Evolutionary conservation across 30 jellyfish, hydroid and myxozoan genomes (phyloP).

Genomic region (Turritopsis dohrnii): DNA sequence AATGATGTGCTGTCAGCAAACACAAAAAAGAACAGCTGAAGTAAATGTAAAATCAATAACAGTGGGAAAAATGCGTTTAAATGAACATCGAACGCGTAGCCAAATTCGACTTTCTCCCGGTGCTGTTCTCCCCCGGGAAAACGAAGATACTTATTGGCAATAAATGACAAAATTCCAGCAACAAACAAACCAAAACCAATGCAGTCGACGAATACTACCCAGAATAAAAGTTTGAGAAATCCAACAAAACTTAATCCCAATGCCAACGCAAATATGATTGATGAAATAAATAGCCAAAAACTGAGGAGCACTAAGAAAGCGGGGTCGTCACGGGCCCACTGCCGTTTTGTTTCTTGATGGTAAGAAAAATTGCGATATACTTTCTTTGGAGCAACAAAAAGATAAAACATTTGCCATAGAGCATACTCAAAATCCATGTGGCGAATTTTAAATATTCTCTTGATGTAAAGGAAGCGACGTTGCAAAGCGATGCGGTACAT

Average conservation of each 20-base stretch:
- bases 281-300: constrained; percentile 82
- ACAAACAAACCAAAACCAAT: constrained; percentile 86
- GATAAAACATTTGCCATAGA: constrained; percentile 92
- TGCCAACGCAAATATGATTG: constrained; percentile 70
- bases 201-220: constrained; percentile 93
- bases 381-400: constrained; percentile 84
- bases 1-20: constrained; percentile 57
- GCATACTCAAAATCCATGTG: constrained; percentile 99
- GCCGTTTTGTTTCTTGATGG: constrained; percentile 88
- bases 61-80: constrained; percentile 92
- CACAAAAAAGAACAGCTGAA: constrained; percentile 60
- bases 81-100: constrained; percentile 94
- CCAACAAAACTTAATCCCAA: constrained; percentile 68
- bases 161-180: constrained; percentile 81
- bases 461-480: constrained; percentile 67
- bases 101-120: constrained; percentile 84
- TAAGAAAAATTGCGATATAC: constrained; percentile 50
- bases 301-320: constrained; percentile 95
- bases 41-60: constrained; percentile 69
- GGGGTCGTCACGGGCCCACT: constrained; percentile 99
- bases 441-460: constrained; percentile 73
- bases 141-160: constrained; percentile 78
- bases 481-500: constrained; percentile 61
- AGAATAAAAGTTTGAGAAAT: constrained; percentile 61
- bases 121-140: constrained; percentile 72